Evolutionary conservation across 2,888 invertebrate genomes (phyloP).

Genomic region (Napeogenes inachia): DNA sequence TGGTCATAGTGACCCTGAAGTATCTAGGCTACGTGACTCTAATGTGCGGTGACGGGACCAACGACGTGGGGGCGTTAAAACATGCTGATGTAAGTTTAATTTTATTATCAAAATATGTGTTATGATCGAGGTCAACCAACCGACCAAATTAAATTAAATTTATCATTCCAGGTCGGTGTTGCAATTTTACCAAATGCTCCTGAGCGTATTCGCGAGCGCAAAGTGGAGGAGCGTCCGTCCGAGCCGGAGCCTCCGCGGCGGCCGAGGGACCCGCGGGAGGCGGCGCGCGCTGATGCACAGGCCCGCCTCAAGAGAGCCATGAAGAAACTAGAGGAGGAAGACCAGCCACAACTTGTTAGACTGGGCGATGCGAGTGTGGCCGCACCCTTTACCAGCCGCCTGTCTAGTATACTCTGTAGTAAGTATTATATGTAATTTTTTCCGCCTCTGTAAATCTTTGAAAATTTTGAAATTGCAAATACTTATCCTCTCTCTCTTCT

Average conservation of each 20-base stretch:
- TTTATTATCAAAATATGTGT: neutral
- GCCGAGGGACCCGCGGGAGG: constrained; percentile 43
- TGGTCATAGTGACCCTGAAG: constrained; percentile 93
- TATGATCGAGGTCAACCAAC: too few relatives aligned
- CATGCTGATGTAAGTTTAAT: constrained; percentile 92
- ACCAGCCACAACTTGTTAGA: constrained; percentile 92
- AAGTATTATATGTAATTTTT: constrained; percentile 55
- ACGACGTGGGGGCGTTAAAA: constrained; percentile 99
- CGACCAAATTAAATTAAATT: neutral
- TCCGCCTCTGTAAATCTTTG: too few relatives aligned
- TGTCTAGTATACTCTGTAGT: constrained; percentile 97
- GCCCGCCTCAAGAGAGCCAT: constrained; percentile 82
- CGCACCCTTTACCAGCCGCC: constrained; percentile 98
- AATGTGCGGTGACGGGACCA: constrained; percentile 99
- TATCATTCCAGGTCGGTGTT: constrained; percentile 81
- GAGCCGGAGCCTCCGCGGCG: constrained; percentile 77
- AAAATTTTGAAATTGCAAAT: too few relatives aligned
- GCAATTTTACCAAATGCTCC: constrained; percentile 89
- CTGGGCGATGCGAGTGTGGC: constrained; percentile 99
- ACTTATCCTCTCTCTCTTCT: constrained; percentile 14
- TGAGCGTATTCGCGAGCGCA: constrained; percentile 71
- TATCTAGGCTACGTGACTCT: constrained; percentile 91
- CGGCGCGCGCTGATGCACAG: constrained; percentile 55
- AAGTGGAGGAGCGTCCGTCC: constrained; percentile 78
- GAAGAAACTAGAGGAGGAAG: constrained; percentile 92